phyloP scores from a whole-genome alignment of 2,797 vertebrate species.

The Chelon auratus region DNA sequence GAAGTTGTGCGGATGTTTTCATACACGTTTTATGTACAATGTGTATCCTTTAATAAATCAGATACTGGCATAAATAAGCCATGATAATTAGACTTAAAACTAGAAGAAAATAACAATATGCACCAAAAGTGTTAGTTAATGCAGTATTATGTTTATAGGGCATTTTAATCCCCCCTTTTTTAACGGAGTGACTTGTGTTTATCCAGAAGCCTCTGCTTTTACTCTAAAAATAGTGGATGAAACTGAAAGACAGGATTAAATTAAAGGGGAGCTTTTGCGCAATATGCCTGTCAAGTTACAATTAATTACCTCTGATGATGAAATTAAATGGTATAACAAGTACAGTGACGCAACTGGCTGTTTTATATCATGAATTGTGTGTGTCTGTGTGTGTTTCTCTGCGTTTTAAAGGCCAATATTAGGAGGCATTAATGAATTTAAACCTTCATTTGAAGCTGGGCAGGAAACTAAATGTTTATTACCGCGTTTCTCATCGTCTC shows the following conservation, averaged over 20 bases:
- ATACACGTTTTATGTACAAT: background rate
- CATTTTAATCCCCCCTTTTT: background rate
- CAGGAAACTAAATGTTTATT: slow-evolving; percentile 25
- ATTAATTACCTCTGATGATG: background rate
- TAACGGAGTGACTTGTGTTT: slow-evolving; percentile 14
- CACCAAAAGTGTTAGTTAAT: background rate
- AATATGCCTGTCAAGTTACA: slow-evolving; percentile 1
- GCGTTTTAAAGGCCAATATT: background rate
- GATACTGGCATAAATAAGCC: background rate
- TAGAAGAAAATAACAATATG: slow-evolving; percentile 3
- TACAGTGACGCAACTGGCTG: slow-evolving; percentile 10
- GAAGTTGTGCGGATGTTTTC: background rate
- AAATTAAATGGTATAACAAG: slow-evolving; percentile 45
- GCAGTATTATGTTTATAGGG: slow-evolving; percentile 23
- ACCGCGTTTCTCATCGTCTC: slow-evolving; percentile 41
- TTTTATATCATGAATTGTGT: background rate
- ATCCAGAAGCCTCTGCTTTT: slow-evolving; percentile 2
- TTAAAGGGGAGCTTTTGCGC: background rate
- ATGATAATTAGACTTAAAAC: background rate
- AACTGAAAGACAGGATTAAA: slow-evolving; percentile 1
- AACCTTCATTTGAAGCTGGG: background rate
- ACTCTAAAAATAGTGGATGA: slow-evolving; percentile 9
- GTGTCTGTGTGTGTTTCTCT: slow-evolving; percentile 2
- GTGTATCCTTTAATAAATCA: background rate
- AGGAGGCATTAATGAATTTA: background rate